Evolutionary conservation across 1,140 invertebrate species (phyloP).

Genomic region (Formica selysi): DNA sequence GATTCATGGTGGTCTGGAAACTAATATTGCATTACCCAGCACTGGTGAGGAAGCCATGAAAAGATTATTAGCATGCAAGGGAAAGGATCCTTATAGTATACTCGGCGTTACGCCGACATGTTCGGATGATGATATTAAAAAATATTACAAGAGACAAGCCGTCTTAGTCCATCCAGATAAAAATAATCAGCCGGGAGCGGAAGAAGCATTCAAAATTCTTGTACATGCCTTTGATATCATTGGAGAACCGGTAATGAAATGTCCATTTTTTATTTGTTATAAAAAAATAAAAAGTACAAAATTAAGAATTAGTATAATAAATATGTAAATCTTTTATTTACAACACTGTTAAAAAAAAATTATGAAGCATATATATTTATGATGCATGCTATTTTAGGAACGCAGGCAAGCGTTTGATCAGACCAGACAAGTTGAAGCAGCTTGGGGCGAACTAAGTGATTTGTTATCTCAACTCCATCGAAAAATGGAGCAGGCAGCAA

Average conservation of each 20-base stretch:
- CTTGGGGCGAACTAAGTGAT: slow-evolving; percentile 93
- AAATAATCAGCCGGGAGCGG: slow-evolving; percentile 96
- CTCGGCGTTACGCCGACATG: slow-evolving; percentile 94
- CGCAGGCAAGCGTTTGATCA: slow-evolving; percentile 93
- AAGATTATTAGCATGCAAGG: slow-evolving; percentile 95
- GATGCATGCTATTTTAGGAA: slow-evolving; percentile 87
- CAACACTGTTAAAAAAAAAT: not conserved
- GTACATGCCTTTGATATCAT: slow-evolving; percentile 98
- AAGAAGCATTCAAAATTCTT: slow-evolving; percentile 98
- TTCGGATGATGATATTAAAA: slow-evolving; percentile 97
- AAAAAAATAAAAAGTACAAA: slow-evolving; percentile 6
- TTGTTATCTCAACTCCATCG: slow-evolving; percentile 94
- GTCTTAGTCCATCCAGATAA: slow-evolving; percentile 98
- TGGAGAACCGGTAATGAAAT: slow-evolving; percentile 93
- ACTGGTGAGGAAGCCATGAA: slow-evolving; percentile 98
- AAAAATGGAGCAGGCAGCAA: slow-evolving; percentile 97
- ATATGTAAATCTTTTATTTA: not conserved
- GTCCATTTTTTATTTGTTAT: slow-evolving; percentile 61
- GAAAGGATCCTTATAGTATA: slow-evolving; percentile 98
- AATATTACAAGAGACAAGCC: slow-evolving; percentile 97
- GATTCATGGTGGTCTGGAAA: slow-evolving; percentile 89
- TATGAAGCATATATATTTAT: not conserved
- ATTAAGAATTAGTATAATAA: slow-evolving; percentile 30
- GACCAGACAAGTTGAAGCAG: slow-evolving; percentile 93
- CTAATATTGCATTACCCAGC: slow-evolving; percentile 94